Evolutionary conservation across 2,888 invertebrate genomes (phyloP), one percentile per base, ranked within the genome.

Genomic region (Orthonevra nobilis): DNA sequence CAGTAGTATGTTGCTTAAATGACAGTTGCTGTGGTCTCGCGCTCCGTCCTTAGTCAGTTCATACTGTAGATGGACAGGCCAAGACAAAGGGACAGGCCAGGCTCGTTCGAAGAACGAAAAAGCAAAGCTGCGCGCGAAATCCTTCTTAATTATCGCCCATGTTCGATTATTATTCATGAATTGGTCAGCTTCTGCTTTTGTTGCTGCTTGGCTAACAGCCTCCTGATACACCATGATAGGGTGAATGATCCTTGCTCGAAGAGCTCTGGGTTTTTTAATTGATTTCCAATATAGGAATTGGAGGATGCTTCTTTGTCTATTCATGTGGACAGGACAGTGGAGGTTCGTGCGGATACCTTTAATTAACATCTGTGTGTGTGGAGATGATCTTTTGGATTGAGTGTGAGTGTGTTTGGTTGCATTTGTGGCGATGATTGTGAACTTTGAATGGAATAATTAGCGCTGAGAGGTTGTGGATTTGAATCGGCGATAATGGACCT

Each of bases 81-180:
- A 42, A 70, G 48, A 38, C 46, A 54, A 38, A 30, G 30, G 7
- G 34, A 17, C 15, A 15, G 10, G 20, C n/a, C 14, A 3, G 15
- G 36, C 10, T 46, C 28, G 10, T 20, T n/a, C 23, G 32, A 9
- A 23, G 15, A 32, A 44, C 3, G 12, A 26, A 40, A 30, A 38
- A 7, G 36, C 30, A 58, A 58, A 26, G 17, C 15, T 23, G 9
- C 48, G 73, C 66, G 66, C 66, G 73, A 69, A 81, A 69, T 81
- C 81, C 74, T 74, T 74, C 74, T 81, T 81, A 81, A 81, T 81
- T 81, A 81, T 81, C 81, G 63, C 81, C 74, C 81, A 61, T 81
- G 81, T 81, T 74, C 58, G 81, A 74, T 81, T 81, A 81, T 81
- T 81, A 81, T 81, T 81, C 81, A 81, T 74, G 73, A 81, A 79